phyloP scores from a whole-genome alignment of 2,797 vertebrate species.

The Sebastes steindachneri region DNA sequence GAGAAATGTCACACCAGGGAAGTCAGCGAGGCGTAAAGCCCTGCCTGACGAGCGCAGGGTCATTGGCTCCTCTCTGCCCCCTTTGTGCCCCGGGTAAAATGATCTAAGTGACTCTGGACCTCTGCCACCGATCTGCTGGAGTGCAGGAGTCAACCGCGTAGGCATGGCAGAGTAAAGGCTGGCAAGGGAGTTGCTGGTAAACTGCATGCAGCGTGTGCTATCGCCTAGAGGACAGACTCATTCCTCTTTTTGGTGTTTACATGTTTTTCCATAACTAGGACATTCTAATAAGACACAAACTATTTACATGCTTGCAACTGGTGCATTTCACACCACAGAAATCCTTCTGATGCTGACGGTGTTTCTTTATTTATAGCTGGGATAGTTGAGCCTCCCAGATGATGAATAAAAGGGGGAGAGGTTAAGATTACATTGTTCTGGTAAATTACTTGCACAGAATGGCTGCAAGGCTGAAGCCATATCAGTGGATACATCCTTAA shows the following conservation, averaged over 20 bases:
- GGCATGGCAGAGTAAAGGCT: constrained; percentile 63
- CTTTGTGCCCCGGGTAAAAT: constrained; percentile 86
- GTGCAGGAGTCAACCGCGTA: constrained; percentile 75
- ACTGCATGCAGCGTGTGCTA: constrained; percentile 42
- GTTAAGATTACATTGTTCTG: constrained; percentile 80
- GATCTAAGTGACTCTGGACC: constrained; percentile 90
- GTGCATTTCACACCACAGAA: constrained; percentile 28
- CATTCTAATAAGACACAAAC: background rate
- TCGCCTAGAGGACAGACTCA: constrained; percentile 43
- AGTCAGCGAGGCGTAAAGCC: constrained; percentile 85
- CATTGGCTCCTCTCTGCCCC: constrained; percentile 82
- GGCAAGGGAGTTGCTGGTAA: constrained; percentile 63
- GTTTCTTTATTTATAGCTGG: constrained; percentile 64
- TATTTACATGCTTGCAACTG: background rate
- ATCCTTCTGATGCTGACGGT: background rate
- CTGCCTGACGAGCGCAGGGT: constrained; percentile 73
- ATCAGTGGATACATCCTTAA: constrained; percentile 57
- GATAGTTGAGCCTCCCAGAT: constrained; percentile 64
- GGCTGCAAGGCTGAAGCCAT: constrained; percentile 64
- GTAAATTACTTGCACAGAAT: constrained; percentile 77
- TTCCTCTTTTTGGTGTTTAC: constrained; percentile 23
- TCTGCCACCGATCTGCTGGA: constrained; percentile 80
- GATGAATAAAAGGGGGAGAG: constrained; percentile 72
- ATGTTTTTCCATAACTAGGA: constrained; percentile 5
- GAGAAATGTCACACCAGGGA: constrained; percentile 84